A percentile compares a stretch with the other conserved stretches of the same genome.
These are phyloP conservation scores for Eonycteris spelaea DNA, from an alignment of 2,113 vertebrate species.

Conservation along the genomic window DNA sequence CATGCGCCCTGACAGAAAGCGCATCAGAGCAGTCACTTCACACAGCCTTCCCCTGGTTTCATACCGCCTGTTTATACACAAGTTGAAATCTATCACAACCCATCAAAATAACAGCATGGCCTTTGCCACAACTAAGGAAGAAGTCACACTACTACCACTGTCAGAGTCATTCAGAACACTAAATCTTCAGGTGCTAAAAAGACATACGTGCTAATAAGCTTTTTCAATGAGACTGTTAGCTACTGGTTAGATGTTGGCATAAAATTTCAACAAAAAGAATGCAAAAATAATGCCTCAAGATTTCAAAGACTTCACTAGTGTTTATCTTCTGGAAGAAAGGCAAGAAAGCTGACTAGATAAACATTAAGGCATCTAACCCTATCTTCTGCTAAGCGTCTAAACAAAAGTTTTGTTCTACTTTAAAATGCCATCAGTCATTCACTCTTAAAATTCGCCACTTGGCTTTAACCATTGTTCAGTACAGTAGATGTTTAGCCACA, in stretches of 20 bases:
- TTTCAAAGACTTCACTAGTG: slow-evolving; percentile 13
- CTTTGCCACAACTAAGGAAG: neutral
- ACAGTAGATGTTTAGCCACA: neutral
- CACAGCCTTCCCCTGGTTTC: neutral
- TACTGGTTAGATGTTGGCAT: neutral
- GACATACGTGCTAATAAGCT: neutral
- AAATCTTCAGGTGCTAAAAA: neutral
- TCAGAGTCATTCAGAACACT: neutral
- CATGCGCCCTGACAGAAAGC: accelerated
- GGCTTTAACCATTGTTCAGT: neutral
- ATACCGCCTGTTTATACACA: neutral
- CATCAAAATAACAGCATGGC: neutral
- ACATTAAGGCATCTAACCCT: neutral
- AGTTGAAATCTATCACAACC: neutral
- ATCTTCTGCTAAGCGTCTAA: neutral
- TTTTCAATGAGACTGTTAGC: neutral
- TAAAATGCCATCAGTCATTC: neutral
- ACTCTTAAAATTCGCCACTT: neutral
- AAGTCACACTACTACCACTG: neutral
- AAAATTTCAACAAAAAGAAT: slow-evolving; percentile 40
- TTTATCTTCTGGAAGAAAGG: neutral
- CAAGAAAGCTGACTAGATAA: neutral
- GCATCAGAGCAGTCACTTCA: neutral
- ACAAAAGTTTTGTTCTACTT: neutral
- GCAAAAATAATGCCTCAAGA: neutral